These are phyloP conservation scores for Drosophila asahinai DNA, from an alignment of 1,140 invertebrate species.

Conservation along the genomic window DNA sequence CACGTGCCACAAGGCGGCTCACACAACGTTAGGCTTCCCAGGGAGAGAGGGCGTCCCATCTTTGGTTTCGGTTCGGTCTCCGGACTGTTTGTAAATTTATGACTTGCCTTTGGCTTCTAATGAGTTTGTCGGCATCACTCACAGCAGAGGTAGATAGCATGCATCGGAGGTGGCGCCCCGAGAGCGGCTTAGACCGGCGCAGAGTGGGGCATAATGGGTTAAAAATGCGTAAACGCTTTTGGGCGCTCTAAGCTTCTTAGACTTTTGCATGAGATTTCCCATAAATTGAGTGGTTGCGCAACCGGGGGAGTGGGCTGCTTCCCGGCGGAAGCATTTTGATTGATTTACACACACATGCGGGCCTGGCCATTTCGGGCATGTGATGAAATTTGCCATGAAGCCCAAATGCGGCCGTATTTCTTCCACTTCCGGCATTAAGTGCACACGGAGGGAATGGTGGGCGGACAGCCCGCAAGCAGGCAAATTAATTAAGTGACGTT, in stretches of 20 bases:
- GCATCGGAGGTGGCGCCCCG: constrained; percentile 26
- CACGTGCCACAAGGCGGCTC: constrained; percentile 50
- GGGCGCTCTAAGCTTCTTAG: constrained; percentile 79
- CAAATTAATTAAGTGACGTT: constrained; percentile 82
- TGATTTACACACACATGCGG: constrained; percentile 66
- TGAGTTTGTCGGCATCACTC: constrained; percentile 81
- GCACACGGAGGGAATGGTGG: constrained; percentile 32
- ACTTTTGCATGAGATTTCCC: constrained; percentile 77
- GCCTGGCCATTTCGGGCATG: constrained; percentile 54
- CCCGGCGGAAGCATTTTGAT: constrained; percentile 77
- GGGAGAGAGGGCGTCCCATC: constrained; percentile 5
- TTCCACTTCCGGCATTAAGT: constrained; percentile 83
- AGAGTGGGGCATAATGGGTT: constrained; percentile 63
- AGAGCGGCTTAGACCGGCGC: constrained; percentile 49
- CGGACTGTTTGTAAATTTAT: constrained; percentile 76
- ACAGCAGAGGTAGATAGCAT: constrained; percentile 46
- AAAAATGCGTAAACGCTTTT: constrained; percentile 80
- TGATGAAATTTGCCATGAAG: constrained; percentile 72
- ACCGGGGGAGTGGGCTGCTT: background rate
- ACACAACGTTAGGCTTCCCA: constrained; percentile 31
- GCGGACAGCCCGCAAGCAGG: constrained; percentile 40
- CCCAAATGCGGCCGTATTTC: constrained; percentile 77
- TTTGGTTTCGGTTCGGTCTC: constrained; percentile 38
- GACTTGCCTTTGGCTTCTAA: constrained; percentile 77
- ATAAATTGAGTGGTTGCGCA: constrained; percentile 63